Base-by-base conservation (phyloP, 2,888 invertebrate species). In the Tinea pellionella region DNA sequence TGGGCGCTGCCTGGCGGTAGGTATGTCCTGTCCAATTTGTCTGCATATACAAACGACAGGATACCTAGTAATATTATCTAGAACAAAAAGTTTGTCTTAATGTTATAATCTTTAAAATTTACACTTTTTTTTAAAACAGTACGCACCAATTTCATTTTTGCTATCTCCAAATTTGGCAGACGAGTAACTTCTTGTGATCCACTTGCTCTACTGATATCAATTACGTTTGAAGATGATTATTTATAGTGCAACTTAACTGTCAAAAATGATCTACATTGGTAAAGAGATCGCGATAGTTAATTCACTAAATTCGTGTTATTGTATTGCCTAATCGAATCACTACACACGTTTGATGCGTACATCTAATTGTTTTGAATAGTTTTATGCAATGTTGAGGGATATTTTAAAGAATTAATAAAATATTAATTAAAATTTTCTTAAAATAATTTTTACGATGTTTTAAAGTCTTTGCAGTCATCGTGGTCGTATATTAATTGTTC, bases 1-100 rank as follows among this genome's bases (percentile, higher is more conserved):
- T 68, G 67, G n/a, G 78, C 75, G 61, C 70, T 67, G 13, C 73
- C 66, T 13, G 85, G 85, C 56, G 86, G 86, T 4, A 87, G 75
- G 63, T 86, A 86, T 24, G 74, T 74, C 60, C 72, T 77, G 69
- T 83, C 80, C 64, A 86, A 64, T 68, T 85, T 83, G 43, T 75
- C 85, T 42, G 74, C 80, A 62, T 71, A 71, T 61, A 78, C 69
- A 64, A 74, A 67, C 61, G 77, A 69, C 56, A 78, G 68, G 16
- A 72, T 69, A 7, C 77, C 72, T 63, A 86, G 51, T 30, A 83
- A 61, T 57, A 81, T 70, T 59, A 85, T 67, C 86, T 87, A 75
- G 3, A 77, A 62, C 16, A 18, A 3, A 24, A n/a, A n/a, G n/a
- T n/a, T n/a, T n/a, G n/a, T n/a, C n/a, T n/a, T n/a, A n/a, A n/a